These are phyloP conservation scores for Zonitis immaculata DNA, from an alignment of 2,888 invertebrate species.

Conservation along the genomic window DNA sequence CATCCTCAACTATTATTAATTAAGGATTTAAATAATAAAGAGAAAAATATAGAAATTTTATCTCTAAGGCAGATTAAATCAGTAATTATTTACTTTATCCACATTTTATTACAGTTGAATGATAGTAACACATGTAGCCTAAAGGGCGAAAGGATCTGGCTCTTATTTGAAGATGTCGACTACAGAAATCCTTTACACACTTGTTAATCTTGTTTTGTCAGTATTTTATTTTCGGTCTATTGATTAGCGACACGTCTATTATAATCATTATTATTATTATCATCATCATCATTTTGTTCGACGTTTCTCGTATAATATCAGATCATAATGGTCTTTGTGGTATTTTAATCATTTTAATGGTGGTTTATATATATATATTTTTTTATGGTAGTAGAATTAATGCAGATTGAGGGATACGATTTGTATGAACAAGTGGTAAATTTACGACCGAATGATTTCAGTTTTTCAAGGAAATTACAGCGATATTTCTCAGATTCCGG, in stretches of 20 bases:
- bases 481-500: slow-evolving; percentile 37
- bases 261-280: not conserved
- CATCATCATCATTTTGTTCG: slow-evolving; percentile 1
- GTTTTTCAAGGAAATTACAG: slow-evolving; percentile 46
- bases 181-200: slow-evolving; percentile 28
- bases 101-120: slow-evolving; percentile 23
- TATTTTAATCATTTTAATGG: slow-evolving; percentile 47
- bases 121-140: slow-evolving; percentile 31
- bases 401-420: slow-evolving; percentile 36
- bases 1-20: not conserved
- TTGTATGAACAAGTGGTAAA: slow-evolving; percentile 37
- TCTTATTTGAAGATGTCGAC: slow-evolving; percentile 29
- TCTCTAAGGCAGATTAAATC: not conserved
- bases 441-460: slow-evolving; percentile 45
- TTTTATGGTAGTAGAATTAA: slow-evolving; percentile 33
- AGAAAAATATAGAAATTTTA: not conserved
- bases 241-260: slow-evolving; percentile 28
- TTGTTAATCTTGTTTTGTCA: slow-evolving; percentile 28
- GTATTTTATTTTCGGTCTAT: slow-evolving; percentile 29
- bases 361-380: no score
- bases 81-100: not conserved
- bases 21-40: not conserved
- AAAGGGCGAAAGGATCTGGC: slow-evolving; percentile 25
- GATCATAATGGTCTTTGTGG: slow-evolving; percentile 25
- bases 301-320: slow-evolving; percentile 36